Evolutionary conservation across 2,113 vertebrate genomes (phyloP), one percentile per base, ranked within the genome.

Genomic region (Mohoua ochrocephala): DNA sequence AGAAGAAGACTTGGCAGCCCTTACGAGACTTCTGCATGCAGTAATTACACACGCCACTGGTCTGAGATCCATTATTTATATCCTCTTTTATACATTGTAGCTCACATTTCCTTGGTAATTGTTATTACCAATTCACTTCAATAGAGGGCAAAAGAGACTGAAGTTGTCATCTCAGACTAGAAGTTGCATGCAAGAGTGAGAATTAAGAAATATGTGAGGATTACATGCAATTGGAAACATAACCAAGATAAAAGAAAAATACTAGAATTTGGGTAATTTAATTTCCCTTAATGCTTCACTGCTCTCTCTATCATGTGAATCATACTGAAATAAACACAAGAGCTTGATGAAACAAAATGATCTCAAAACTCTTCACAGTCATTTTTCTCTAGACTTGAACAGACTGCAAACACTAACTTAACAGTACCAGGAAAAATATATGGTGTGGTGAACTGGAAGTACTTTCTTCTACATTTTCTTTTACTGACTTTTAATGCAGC

Each of bases 61-160:
- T 87, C 95, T 94, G 91, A 96, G 69, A 95, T 96, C 73, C 91
- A 92, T 96, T 96, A 94, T 97, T 97, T 97, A 95, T 95, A 82
- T 87, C 86, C 63, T 91, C 49, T 75, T 92, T 89, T 68, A 63
- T 63, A 79, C 67, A 50, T 37, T 68, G 59, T 79, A 94, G 73
- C 61, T 89, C 93, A 59, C 44, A 31, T 95, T 96, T 97, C 73
- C 75, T 94, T 90, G 50, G 61, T 75, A 88, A 95, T 91, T 97
- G 96, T 94, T 97, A 89, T 97, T 97, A 97, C 97, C 91, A 87
- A 42, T 86, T 91, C 79, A 95, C 74, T 96, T 97, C 97, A 97
- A 95, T 49, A 98, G 97, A 97, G 97, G 97, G 97, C 97, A 98
- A 98, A 94, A 97, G 97, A 98, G 96, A 97, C 95, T 96, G 87